Base-by-base conservation (phyloP, 2,113 vertebrate species). In the Toxotes chatareus region DNA sequence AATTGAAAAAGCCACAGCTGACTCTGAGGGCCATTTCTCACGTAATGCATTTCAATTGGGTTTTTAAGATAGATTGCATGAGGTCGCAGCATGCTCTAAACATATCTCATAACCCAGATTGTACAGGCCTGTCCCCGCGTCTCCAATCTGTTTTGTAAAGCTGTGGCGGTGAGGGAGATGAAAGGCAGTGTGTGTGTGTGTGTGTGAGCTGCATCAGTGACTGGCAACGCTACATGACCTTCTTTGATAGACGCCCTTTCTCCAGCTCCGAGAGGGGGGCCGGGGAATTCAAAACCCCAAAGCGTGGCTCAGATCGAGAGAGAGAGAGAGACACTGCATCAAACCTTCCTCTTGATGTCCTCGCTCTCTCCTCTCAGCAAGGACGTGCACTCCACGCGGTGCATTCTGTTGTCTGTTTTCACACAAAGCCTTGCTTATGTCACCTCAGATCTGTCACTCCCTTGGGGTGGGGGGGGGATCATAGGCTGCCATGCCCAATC, bases 1-100 rank as follows among this genome's bases (percentile, higher is more conserved):
- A 92, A 90, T 92, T 91, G 81, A 88, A 89, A 90, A 89, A 86
- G 70, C 63, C 79, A 73, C 65, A 68, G 75, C 83, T 72, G 74
- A 88, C 68, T 89, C 78, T 67, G 73, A 66, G 76, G 27, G 32
- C 80, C 63, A 88, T 87, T 83, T 72, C 67, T 90, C 80, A 84
- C 27, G 12, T 87, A 83, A 85, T 87, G 79, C 65, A 80, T 86
- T 86, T 86, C 75, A 89, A 73, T 87, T 83, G 73, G 55, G 32
- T 85, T 86, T 82, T 80, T 68, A 80, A 88, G 83, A 85, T 68
- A 87, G 82, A 87, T 82, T 80, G 76, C 16, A 8, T 1, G 12
- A 81, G 77, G 78, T 78, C 59, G 10, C 61, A 11, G 55, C 60
- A 6, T 44, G 66, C 83, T 83, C 76, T 84, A 86, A 85, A 86